Evolutionary conservation across 2,888 invertebrate species (phyloP).

Genomic region (Dryobota labecula): DNA sequence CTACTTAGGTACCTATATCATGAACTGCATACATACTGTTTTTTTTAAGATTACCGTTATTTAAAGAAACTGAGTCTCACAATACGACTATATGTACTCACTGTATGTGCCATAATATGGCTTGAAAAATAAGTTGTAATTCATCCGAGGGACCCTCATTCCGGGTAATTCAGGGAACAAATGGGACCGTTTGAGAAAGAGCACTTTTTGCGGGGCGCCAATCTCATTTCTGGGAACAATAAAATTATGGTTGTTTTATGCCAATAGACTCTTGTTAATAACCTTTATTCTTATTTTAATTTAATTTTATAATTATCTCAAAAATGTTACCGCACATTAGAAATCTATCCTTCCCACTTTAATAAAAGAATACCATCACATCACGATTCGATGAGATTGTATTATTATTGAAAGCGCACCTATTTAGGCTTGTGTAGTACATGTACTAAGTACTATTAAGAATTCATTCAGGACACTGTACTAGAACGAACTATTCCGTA

Average conservation of each 20-base stretch:
- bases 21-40: slow-evolving; percentile 2
- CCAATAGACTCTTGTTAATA: slow-evolving; percentile 57
- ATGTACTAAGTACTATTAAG: too few relatives aligned
- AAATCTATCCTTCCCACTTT: slow-evolving; percentile 27
- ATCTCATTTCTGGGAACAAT: slow-evolving; percentile 75
- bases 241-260: slow-evolving; percentile 68
- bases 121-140: slow-evolving; percentile 80
- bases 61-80: not conserved
- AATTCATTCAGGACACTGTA: too few relatives aligned
- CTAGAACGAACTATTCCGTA: too few relatives aligned
- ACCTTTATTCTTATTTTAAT: slow-evolving; percentile 33
- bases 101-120: slow-evolving; percentile 74
- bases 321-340: slow-evolving; percentile 27
- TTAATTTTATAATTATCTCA: slow-evolving; percentile 29
- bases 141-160: slow-evolving; percentile 77
- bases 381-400: slow-evolving; percentile 59
- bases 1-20: not conserved
- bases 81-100: slow-evolving; percentile 14
- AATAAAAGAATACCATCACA: slow-evolving; percentile 57
- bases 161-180: slow-evolving; percentile 76
- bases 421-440: too few relatives aligned
- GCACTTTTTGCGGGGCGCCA: slow-evolving; percentile 78
- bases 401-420: slow-evolving; percentile 73
- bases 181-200: slow-evolving; percentile 76
- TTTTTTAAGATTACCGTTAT: not conserved